Evolutionary conservation across 2,888 invertebrate species (phyloP).

Genomic region (Himalopsyche anomala): DNA sequence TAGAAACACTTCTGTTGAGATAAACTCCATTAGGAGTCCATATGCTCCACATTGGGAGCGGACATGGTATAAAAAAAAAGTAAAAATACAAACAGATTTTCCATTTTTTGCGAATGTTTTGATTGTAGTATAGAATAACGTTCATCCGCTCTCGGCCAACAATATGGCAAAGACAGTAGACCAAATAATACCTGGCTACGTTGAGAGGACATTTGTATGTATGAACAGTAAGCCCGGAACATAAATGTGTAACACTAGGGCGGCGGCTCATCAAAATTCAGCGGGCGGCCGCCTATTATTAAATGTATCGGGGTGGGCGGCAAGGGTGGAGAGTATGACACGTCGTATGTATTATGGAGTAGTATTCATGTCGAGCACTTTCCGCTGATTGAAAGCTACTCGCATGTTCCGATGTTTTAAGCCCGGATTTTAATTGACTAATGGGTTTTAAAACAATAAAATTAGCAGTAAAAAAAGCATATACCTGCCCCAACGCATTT

Average conservation of each 20-base stretch:
- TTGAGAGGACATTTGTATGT: conserved; percentile 62
- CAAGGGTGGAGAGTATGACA: conserved; percentile 12
- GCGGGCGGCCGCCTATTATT: conserved; percentile 63
- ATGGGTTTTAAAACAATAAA: conserved; percentile 5
- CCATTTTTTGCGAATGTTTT: too few species aligned
- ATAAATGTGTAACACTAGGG: conserved; percentile 62
- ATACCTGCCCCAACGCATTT: not conserved
- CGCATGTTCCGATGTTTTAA: not conserved
- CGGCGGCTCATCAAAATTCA: conserved; percentile 63
- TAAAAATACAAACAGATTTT: too few species aligned
- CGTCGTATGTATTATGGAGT: conserved; percentile 31
- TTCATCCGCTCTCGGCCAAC: not conserved
- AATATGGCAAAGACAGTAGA: not conserved
- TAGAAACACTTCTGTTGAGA: too few species aligned
- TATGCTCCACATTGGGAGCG: too few species aligned
- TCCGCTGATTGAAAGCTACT: conserved; percentile 54
- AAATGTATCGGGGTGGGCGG: conserved; percentile 57
- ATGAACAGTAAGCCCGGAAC: conserved; percentile 62
- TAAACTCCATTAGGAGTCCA: too few species aligned
- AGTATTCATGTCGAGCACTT: conserved; percentile 51
- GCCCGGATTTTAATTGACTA: conserved; percentile 9
- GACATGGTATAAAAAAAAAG: too few species aligned
- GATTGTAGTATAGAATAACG: too few species aligned
- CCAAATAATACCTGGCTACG: not conserved
- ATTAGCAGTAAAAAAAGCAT: not conserved